Percentiles rank a stretch among this genome's conserved stretches.
phyloP scores from a whole-genome alignment of 1,140 invertebrate genomes.

The Drosophila tani region DNA sequence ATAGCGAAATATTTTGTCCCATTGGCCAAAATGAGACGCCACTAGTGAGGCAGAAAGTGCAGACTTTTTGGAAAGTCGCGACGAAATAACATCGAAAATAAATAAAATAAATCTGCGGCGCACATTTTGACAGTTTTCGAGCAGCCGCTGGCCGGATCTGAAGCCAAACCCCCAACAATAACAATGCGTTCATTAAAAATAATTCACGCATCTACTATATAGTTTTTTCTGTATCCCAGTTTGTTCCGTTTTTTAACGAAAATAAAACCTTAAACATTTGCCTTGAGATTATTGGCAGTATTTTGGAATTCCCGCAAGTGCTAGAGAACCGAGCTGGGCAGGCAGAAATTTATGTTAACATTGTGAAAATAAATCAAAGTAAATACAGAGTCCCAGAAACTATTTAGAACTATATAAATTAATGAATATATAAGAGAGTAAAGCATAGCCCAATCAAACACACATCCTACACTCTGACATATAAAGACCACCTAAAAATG shows the following conservation, averaged over 20 bases:
- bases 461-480: constrained; percentile 1
- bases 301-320: constrained; percentile 33
- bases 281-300: constrained; percentile 32
- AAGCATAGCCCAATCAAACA: not conserved
- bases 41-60: constrained; percentile 48
- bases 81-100: constrained; percentile 75
- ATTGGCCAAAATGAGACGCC: constrained; percentile 63
- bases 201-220: constrained; percentile 35
- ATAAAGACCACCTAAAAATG: constrained; percentile 25
- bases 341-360: not conserved
- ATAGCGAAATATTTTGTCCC: constrained; percentile 34
- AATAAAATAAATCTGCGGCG: constrained; percentile 74
- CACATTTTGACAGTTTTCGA: constrained; percentile 70
- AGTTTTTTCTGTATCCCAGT: constrained; percentile 14
- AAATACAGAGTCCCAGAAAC: not conserved
- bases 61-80: constrained; percentile 66
- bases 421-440: not conserved
- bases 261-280: constrained; percentile 7
- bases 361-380: not conserved
- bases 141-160: constrained; percentile 59
- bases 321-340: not conserved
- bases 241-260: constrained; percentile 28
- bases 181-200: constrained; percentile 45
- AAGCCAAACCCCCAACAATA: constrained; percentile 36
- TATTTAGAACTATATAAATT: not conserved